Evolutionary conservation across 2,797 vertebrate genomes (phyloP).

Genomic region (Phalloptychus januarius): DNA sequence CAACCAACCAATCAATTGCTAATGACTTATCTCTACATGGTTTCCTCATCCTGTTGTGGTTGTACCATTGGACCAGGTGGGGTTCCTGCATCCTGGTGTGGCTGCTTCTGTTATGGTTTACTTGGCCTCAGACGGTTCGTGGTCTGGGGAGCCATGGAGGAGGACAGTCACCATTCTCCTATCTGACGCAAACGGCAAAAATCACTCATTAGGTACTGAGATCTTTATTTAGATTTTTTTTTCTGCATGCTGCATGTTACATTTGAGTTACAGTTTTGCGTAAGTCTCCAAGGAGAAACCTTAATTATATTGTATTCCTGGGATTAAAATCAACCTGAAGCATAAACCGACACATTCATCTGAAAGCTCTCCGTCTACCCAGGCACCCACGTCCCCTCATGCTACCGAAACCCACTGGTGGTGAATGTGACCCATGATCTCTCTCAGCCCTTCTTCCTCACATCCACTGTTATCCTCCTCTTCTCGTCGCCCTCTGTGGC

Average conservation of each 20-base stretch:
- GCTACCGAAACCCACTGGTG: constrained; percentile 87
- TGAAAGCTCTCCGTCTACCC: constrained; percentile 4
- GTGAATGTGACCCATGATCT: constrained; percentile 83
- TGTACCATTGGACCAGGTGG: constrained; percentile 79
- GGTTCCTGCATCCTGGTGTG: constrained; percentile 85
- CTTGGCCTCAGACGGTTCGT: constrained; percentile 85
- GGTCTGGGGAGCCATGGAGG: constrained; percentile 75
- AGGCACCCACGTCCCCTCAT: constrained; percentile 89
- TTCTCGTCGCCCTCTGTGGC: constrained; percentile 88
- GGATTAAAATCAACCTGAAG: neutral
- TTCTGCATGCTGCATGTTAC: neutral
- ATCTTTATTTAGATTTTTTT: neutral
- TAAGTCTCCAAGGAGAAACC: neutral
- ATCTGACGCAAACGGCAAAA: constrained; percentile 80
- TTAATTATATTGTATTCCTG: constrained; percentile 1
- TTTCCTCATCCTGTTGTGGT: neutral
- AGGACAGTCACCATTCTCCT: constrained; percentile 83
- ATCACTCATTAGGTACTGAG: constrained; percentile 86
- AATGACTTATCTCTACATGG: neutral
- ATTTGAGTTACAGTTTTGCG: neutral
- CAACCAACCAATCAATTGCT: neutral
- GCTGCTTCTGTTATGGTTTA: constrained; percentile 89
- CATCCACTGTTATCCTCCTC: constrained; percentile 83
- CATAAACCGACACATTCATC: neutral
- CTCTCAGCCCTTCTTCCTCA: constrained; percentile 72